Percentiles rank a stretch among this genome's conserved stretches.
Evolutionary conservation across 2,888 invertebrate genomes (phyloP).

Genomic region (Nasonovia ribisnigri): DNA sequence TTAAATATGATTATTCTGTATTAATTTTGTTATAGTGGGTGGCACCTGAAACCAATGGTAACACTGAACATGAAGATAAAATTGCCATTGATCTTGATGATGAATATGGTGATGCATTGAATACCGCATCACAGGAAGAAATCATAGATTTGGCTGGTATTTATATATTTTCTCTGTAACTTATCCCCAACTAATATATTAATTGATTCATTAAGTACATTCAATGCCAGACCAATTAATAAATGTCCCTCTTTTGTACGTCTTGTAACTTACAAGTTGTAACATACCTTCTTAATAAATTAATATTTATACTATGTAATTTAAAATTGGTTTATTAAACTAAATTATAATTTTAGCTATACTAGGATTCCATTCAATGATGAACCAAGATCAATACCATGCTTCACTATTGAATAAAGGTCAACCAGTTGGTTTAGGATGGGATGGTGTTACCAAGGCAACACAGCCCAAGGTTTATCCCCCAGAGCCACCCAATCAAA

Average conservation of each 20-base stretch:
- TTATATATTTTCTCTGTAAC: neutral
- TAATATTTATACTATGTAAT: neutral
- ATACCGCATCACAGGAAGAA: slow-evolving; percentile 91
- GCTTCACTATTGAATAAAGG: slow-evolving; percentile 94
- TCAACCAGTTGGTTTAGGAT: slow-evolving; percentile 89
- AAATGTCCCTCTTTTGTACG: neutral
- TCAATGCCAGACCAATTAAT: neutral
- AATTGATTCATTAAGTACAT: neutral
- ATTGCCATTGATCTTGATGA: slow-evolving; percentile 94
- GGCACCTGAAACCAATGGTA: slow-evolving; percentile 77
- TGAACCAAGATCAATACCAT: slow-evolving; percentile 99
- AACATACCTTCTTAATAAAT: neutral
- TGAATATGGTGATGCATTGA: slow-evolving; percentile 92
- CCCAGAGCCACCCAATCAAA: slow-evolving; percentile 95
- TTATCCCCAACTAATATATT: neutral
- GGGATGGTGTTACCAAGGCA: slow-evolving; percentile 96
- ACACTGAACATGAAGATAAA: slow-evolving; percentile 89
- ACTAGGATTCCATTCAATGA: slow-evolving; percentile 99
- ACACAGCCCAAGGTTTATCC: slow-evolving; percentile 92
- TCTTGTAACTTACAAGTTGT: neutral
- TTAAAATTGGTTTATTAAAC: slow-evolving; percentile 29
- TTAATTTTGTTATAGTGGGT: slow-evolving; percentile 78
- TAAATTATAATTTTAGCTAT: slow-evolving; percentile 79
- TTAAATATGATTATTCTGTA: slow-evolving; percentile 53
- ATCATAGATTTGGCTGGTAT: slow-evolving; percentile 96